These are phyloP conservation scores for Atta cephalotes DNA, from an alignment of 1,140 invertebrate genomes.

Conservation along the genomic window DNA sequence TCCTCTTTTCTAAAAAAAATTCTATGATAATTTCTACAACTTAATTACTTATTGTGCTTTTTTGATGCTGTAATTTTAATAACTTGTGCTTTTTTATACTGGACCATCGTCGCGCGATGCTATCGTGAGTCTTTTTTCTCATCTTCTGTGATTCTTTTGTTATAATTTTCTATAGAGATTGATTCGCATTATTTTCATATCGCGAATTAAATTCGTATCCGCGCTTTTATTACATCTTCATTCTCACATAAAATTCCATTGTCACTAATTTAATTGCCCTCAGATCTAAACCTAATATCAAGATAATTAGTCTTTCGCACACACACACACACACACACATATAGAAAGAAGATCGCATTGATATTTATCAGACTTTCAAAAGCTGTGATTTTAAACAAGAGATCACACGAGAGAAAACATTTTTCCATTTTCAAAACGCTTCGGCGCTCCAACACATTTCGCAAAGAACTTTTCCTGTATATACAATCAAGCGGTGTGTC, in stretches of 20 bases:
- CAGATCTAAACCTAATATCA: neutral
- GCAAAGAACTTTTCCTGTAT: neutral
- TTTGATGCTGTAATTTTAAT: too few relatives aligned
- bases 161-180: neutral
- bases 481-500: neutral
- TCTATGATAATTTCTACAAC: neutral
- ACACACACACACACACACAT: too few relatives aligned
- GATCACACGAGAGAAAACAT: neutral
- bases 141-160: neutral
- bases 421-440: neutral
- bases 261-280: neutral
- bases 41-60: neutral
- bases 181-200: neutral
- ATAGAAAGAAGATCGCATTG: neutral
- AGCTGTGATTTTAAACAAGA: slow-evolving; percentile 7
- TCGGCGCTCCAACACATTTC: neutral
- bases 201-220: neutral
- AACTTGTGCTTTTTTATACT: neutral
- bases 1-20: neutral
- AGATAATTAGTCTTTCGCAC: neutral
- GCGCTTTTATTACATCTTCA: neutral
- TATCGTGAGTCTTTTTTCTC: neutral
- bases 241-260: neutral
- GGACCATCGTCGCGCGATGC: neutral
- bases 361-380: neutral